Evolutionary conservation across 2,113 vertebrate genomes (phyloP), one percentile per base, ranked within the genome.

Genomic region (Hirundichthys speculiger): DNA sequence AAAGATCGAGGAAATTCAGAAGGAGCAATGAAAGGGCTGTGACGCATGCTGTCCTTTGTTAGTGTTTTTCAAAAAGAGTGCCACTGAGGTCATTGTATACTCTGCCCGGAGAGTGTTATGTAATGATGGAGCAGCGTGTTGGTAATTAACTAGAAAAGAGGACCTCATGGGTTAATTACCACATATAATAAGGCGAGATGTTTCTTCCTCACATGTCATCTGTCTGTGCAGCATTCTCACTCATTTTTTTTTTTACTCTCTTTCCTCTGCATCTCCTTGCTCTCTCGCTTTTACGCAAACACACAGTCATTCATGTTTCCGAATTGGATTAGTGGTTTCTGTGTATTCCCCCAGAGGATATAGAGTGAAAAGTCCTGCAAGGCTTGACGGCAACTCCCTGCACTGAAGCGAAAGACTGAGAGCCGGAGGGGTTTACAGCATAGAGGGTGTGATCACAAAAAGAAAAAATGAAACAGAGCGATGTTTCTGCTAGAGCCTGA

Each of bases 91-190:
- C 51, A 1, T 63, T 57, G 19, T 66, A 41, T 34, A 24, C 24
- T 65, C 16, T 58, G 39, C 52, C 45, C 59, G 13, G 15, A 60
- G 40, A 64, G 50, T 18, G 34, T 82, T 55, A 56, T 57, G 16
- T 68, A 69, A 73, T 71, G 70, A 81, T 38, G 62, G 57, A 77
- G 66, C 64, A 46, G 62, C 34, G 20, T 69, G 66, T 42, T 66
- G 21, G 27, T 85, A 67, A 85, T 83, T 70, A 74, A 18, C 2
- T 51, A 69, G 69, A 67, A 21, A 30, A 69, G 2, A 54, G 20
- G 9, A 61, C 30, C 50, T 66, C 64, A 45, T 7, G 62, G 68
- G 62, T 77, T 80, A 64, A 87, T 83, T 69, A 82, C 70, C 64
- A 50, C 64, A 75, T 53, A 67, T 82, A 63, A 85, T 64, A 46